These are phyloP conservation scores for Thalpophila matura DNA, from an alignment of 2,888 invertebrate species.

Conservation along the genomic window DNA sequence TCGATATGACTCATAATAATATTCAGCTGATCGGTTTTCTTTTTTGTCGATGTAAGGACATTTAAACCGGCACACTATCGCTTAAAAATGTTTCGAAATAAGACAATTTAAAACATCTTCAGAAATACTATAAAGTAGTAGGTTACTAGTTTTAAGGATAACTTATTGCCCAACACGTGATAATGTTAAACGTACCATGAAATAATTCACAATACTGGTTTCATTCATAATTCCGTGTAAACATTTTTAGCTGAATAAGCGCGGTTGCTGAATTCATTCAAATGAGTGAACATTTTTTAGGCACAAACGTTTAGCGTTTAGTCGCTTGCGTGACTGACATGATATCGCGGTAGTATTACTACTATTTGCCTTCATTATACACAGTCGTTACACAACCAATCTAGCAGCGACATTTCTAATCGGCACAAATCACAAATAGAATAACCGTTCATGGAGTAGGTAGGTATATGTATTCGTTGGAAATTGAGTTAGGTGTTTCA, in stretches of 20 bases:
- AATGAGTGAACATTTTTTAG: constrained; percentile 10
- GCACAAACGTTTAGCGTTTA: constrained; percentile 6
- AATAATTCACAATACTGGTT: not conserved
- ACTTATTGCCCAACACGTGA: not conserved
- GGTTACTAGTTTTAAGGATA: not conserved
- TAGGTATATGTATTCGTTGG: no score
- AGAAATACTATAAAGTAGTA: not conserved
- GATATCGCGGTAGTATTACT: not conserved
- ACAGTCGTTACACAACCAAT: no score
- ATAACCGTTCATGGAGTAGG: no score
- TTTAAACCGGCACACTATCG: no score
- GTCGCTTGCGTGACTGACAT: constrained; percentile 9
- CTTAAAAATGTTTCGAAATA: not conserved
- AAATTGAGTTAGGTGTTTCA: no score
- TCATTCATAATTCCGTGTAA: constrained; percentile 4
- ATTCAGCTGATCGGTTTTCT: no score
- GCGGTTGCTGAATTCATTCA: constrained; percentile 9
- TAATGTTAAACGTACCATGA: constrained; percentile 5
- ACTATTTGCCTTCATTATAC: not conserved
- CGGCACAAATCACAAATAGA: no score
- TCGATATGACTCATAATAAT: no score
- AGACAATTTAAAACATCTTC: constrained; percentile 1
- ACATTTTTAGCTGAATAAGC: constrained; percentile 1
- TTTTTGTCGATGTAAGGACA: no score
- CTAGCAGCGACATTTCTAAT: no score